A percentile compares a stretch with the other conserved stretches of the same genome.
Conservation (phyloP, 2,888 invertebrate genomes). For the Tenthredo scrophulariae region DNA sequence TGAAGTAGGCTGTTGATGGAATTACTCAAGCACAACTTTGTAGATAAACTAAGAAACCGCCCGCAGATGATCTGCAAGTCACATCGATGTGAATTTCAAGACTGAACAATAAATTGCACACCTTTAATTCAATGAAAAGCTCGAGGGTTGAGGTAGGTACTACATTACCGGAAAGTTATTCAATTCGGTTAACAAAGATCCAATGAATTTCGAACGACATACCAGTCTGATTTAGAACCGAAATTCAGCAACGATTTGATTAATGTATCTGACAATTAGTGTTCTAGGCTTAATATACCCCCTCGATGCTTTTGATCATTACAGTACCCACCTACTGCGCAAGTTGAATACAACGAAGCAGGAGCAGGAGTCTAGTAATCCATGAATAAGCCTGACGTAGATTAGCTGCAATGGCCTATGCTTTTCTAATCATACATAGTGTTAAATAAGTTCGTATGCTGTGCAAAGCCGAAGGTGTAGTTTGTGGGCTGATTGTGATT, state of each 20-base stretch:
- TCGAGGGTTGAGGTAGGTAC: neutral
- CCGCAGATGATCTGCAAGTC: neutral
- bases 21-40: slow-evolving; percentile 10
- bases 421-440: slow-evolving; percentile 52
- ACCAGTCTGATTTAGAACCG: neutral
- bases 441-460: slow-evolving; percentile 42
- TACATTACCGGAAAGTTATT: neutral
- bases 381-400: slow-evolving; percentile 35
- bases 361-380: slow-evolving; percentile 24
- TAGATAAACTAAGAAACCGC: neutral
- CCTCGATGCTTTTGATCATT: slow-evolving; percentile 10
- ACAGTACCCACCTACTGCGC: neutral
- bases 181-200: neutral
- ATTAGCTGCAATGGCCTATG: slow-evolving; percentile 40
- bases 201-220: neutral
- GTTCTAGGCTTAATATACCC: slow-evolving; percentile 5
- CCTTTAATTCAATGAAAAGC: slow-evolving; percentile 1
- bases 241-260: slow-evolving; percentile 6
- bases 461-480: slow-evolving; percentile 49
- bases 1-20: slow-evolving; percentile 28
- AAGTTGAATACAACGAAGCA: neutral
- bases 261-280: slow-evolving; percentile 14
- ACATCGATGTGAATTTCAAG: neutral
- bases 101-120: neutral
- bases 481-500: slow-evolving; percentile 68